Conservation (phyloP, 1,140 invertebrate genomes). For the Drosophila gunungcola region DNA sequence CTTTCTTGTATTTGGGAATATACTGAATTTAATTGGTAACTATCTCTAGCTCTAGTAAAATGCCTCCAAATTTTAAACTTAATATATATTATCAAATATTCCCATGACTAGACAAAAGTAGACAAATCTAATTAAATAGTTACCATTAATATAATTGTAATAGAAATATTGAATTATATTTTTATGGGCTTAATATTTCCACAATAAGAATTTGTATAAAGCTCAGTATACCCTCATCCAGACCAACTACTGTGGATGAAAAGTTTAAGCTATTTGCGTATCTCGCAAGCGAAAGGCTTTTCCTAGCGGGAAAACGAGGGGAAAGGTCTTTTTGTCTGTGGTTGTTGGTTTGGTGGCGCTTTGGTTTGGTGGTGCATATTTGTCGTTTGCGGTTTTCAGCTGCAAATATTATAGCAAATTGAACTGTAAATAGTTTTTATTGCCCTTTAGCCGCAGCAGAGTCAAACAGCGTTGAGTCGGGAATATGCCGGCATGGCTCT, state of each 20-base stretch:
- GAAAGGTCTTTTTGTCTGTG: slow-evolving; percentile 48
- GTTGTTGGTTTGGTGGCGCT: slow-evolving; percentile 31
- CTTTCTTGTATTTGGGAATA: no score
- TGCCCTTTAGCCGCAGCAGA: slow-evolving; percentile 59
- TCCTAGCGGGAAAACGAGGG: slow-evolving; percentile 2
- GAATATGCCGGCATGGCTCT: slow-evolving; percentile 49
- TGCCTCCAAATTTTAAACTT: no score
- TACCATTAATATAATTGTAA: no score
- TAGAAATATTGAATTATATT: no score
- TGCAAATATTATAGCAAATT: slow-evolving; percentile 82
- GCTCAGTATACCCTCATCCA: slow-evolving; percentile 3
- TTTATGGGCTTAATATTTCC: no score
- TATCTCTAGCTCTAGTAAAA: no score
- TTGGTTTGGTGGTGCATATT: slow-evolving; percentile 65
- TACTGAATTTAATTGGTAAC: no score
- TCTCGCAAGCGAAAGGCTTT: slow-evolving; percentile 29
- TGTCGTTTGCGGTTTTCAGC: slow-evolving; percentile 72
- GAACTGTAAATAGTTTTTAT: slow-evolving; percentile 82
- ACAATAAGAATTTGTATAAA: neutral
- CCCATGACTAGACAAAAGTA: no score
- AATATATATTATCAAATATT: no score
- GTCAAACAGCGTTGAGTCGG: slow-evolving; percentile 20
- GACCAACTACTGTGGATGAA: slow-evolving; percentile 14
- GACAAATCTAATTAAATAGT: no score
- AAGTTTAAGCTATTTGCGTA: slow-evolving; percentile 66